phyloP scores from a whole-genome alignment of 2,797 vertebrate genomes.

The Fringilla coelebs region DNA sequence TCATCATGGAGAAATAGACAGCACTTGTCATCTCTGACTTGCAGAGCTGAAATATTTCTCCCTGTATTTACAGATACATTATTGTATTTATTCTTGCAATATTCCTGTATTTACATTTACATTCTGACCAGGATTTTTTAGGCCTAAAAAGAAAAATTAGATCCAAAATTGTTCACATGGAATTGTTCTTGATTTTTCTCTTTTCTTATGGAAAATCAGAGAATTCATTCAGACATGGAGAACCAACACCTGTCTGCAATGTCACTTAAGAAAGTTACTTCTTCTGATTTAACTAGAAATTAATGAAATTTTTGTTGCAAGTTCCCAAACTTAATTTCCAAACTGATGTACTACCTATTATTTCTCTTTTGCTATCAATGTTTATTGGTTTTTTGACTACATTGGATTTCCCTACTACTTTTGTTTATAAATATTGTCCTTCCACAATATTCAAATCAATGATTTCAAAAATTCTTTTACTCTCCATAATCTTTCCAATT shows the following conservation, averaged over 20 bases:
- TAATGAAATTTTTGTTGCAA: background rate
- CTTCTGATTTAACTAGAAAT: background rate
- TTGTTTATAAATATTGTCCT: background rate
- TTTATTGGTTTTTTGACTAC: background rate
- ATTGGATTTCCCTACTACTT: background rate
- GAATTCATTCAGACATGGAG: background rate
- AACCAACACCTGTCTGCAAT: background rate
- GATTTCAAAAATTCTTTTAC: background rate
- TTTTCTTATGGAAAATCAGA: background rate
- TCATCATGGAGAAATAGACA: background rate
- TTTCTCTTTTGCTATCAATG: background rate
- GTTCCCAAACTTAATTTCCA: background rate
- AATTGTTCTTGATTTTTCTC: background rate
- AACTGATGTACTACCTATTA: background rate
- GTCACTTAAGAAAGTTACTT: background rate
- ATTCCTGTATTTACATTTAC: background rate
- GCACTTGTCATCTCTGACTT: background rate
- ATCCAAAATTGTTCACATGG: background rate
- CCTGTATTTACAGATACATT: background rate
- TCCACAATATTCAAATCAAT: background rate
- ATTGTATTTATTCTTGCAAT: too few relatives aligned
- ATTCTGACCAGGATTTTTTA: background rate
- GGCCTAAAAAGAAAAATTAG: background rate
- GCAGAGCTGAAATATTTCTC: background rate
- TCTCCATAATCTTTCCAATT: background rate